Base-by-base conservation (phyloP, 2,113 vertebrate genomes). In the Saguinus imperator region DNA sequence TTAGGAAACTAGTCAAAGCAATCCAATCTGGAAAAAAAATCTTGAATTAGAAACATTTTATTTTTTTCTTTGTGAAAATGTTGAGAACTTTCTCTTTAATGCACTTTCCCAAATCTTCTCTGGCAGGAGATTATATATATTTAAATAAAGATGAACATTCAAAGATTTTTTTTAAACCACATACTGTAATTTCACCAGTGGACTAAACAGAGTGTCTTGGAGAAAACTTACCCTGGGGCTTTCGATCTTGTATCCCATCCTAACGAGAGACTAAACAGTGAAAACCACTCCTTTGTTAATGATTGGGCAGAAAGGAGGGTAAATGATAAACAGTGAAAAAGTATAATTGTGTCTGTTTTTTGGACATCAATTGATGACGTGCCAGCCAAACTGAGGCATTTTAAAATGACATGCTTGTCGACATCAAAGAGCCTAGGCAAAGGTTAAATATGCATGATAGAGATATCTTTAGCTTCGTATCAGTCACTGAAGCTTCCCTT, bases 131-230 rank as follows among this genome's bases (percentile, higher is more conserved):
- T 82, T 92, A 91, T 81, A 94, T 88, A 55, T 68, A 96, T 96
- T 91, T 94, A 77, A 96, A 96, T 97, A 97, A 94, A 95, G 85
- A 97, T 94, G 81, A 97, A 94, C 89, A 97, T 43, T 92, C 72
- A 94, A 85, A 94, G 89, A 61, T 77, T 89, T 82, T 90, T 70
- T 87, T 76, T 37, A 95, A 97, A 96, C 91, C 86, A 58, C 83
- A 95, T 73, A 75, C 91, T 97, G 20, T 96, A 94, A 94, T 96
- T 97, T 96, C 52, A 92, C 82, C 86, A 89, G 73, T 25, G 86
- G 87, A 55, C 94, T 97, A 96, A 97, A 95, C 82, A 94, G 94
- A 94, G 94, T 87, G 20, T 58, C 32, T 61, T 88, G 90, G 18
- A 79, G 77, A 50, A 89, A 83, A 92, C 77, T 70, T 61, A 50